Percentiles rank a stretch among this genome's conserved stretches.
These are phyloP conservation scores for Coptotermes formosanus DNA, from an alignment of 1,140 invertebrate species.

Conservation along the genomic window DNA sequence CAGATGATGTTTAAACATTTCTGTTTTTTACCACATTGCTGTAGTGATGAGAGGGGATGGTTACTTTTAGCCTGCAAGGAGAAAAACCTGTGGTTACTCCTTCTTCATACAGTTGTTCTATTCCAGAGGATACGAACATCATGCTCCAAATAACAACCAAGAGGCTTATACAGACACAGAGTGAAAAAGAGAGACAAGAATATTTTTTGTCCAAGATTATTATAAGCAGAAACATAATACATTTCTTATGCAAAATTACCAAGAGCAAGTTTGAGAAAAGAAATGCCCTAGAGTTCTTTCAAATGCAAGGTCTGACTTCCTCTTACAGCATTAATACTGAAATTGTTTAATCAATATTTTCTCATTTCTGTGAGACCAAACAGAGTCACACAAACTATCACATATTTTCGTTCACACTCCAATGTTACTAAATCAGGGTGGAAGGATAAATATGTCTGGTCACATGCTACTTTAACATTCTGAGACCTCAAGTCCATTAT, in stretches of 20 bases:
- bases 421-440: background rate
- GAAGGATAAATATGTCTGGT: too few relatives aligned
- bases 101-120: background rate
- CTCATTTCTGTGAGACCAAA: too few relatives aligned
- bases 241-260: too few relatives aligned
- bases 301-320: background rate
- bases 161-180: too few relatives aligned
- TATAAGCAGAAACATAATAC: too few relatives aligned
- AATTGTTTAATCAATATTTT: too few relatives aligned
- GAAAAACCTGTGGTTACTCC: conserved; percentile 28
- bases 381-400: too few relatives aligned
- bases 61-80: conserved; percentile 32
- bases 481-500: background rate
- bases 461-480: background rate
- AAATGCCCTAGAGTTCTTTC: too few relatives aligned
- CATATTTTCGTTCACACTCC: background rate
- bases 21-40: background rate
- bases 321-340: background rate
- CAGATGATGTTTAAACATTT: conserved; percentile 21
- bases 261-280: too few relatives aligned
- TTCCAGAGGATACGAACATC: background rate
- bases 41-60: background rate
- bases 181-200: too few relatives aligned
- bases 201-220: too few relatives aligned
- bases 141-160: too few relatives aligned